Conservation (phyloP, 2,888 invertebrate species). For the Microdon myrmicae region DNA sequence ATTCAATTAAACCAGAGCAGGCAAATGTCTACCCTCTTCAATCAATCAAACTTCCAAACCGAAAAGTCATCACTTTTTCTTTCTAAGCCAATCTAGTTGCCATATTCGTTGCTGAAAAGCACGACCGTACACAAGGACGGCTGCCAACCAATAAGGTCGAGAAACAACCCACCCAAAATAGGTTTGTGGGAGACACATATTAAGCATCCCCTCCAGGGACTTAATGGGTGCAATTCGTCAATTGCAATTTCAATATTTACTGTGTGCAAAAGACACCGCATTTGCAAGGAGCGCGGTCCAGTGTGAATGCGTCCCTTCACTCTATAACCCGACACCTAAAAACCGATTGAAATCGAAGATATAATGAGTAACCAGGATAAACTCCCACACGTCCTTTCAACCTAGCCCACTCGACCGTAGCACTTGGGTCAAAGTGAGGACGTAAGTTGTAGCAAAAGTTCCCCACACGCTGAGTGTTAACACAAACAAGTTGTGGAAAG, state of each 20-base stretch:
- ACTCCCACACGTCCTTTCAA: constrained; percentile 4
- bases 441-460: constrained; percentile 7
- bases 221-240: constrained; percentile 34
- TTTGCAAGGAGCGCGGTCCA: background rate
- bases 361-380: constrained; percentile 19
- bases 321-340: constrained; percentile 13
- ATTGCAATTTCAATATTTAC: constrained; percentile 36
- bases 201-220: constrained; percentile 12
- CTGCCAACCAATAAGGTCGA: constrained; percentile 6
- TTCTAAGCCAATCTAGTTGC: too few species aligned
- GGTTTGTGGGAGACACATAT: constrained; percentile 11
- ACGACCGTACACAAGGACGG: background rate
- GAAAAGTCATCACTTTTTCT: constrained; percentile 30
- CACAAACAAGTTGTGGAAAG: constrained; percentile 7
- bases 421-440: too few species aligned
- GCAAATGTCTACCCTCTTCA: too few species aligned
- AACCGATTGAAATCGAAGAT: constrained; percentile 15
- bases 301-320: constrained; percentile 9
- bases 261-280: constrained; percentile 16
- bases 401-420: too few species aligned
- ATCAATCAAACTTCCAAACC: constrained; percentile 39
- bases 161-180: background rate
- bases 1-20: too few species aligned
- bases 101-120: too few species aligned
- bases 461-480: constrained; percentile 17